These are phyloP conservation scores for Prenolepis imparis DNA, from an alignment of 2,888 invertebrate species.

Conservation along the genomic window DNA sequence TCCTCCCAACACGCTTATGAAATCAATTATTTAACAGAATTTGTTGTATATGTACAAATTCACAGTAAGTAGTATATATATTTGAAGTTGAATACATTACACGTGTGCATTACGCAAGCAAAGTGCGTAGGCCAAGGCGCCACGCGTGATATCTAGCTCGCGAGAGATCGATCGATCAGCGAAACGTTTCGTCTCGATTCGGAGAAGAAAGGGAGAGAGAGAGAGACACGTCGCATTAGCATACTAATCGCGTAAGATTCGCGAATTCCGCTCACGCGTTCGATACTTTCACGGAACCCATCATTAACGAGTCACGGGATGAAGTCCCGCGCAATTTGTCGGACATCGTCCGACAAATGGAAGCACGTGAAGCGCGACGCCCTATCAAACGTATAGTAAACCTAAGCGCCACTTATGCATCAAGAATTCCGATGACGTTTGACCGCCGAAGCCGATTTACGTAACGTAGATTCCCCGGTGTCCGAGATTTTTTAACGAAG, in stretches of 20 bases:
- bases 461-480: background rate
- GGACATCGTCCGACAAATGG: background rate
- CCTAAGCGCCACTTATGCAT: constrained; percentile 4
- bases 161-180: background rate
- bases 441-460: background rate
- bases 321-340: background rate
- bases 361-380: background rate
- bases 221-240: background rate
- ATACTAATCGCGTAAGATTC: constrained; percentile 9
- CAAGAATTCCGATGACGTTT: background rate
- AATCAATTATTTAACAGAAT: no score
- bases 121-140: constrained; percentile 76
- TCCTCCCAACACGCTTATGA: background rate
- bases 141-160: constrained; percentile 59
- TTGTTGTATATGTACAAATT: no score
- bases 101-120: constrained; percentile 66
- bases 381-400: background rate
- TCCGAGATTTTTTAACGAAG: background rate
- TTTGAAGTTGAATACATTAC: no score
- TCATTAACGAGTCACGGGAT: constrained; percentile 5
- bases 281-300: background rate
- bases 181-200: constrained; percentile 4
- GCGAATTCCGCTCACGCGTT: constrained; percentile 1
- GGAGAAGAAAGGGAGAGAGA: background rate
- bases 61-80: no score